Conservation (phyloP, 2,888 invertebrate species). For the Xanthia icteritia region DNA sequence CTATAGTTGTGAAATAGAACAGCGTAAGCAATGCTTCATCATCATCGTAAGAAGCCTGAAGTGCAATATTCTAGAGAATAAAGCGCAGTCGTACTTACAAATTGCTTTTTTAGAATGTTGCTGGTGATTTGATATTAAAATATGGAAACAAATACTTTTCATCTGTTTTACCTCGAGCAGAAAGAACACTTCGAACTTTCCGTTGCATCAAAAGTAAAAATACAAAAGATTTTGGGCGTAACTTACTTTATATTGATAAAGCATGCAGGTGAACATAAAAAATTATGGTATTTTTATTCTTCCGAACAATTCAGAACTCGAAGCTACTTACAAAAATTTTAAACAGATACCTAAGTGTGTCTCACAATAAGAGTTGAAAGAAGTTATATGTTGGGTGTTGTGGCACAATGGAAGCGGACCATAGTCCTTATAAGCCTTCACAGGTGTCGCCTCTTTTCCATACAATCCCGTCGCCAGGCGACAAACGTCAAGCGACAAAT, state of each 20-base stretch:
- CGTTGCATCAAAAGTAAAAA: background rate
- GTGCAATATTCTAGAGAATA: conserved; percentile 68
- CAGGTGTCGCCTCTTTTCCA: conserved; percentile 80
- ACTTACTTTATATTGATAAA: background rate
- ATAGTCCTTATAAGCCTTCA: conserved; percentile 78
- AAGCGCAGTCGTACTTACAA: conserved; percentile 55
- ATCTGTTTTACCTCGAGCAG: background rate
- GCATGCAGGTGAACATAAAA: background rate
- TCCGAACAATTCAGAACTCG: conserved; percentile 58
- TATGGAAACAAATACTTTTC: conserved; percentile 26
- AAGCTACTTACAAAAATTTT: conserved; percentile 70
- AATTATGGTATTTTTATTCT: conserved; percentile 20
- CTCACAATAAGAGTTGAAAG: conserved; percentile 75
- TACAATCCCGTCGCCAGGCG: conserved; percentile 73
- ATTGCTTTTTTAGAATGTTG: conserved; percentile 52
- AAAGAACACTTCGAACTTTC: background rate
- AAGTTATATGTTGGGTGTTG: conserved; percentile 75
- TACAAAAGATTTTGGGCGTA: background rate
- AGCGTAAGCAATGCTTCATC: conserved; percentile 83
- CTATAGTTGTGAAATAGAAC: conserved; percentile 82
- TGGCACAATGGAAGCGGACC: conserved; percentile 76
- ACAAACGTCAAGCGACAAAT: conserved; percentile 70
- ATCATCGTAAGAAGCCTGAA: conserved; percentile 78
- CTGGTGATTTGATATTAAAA: conserved; percentile 41
- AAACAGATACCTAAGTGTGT: conserved; percentile 68